phyloP scores from a whole-genome alignment of 1,140 invertebrate genomes.

The Drosophila sturtevanti region DNA sequence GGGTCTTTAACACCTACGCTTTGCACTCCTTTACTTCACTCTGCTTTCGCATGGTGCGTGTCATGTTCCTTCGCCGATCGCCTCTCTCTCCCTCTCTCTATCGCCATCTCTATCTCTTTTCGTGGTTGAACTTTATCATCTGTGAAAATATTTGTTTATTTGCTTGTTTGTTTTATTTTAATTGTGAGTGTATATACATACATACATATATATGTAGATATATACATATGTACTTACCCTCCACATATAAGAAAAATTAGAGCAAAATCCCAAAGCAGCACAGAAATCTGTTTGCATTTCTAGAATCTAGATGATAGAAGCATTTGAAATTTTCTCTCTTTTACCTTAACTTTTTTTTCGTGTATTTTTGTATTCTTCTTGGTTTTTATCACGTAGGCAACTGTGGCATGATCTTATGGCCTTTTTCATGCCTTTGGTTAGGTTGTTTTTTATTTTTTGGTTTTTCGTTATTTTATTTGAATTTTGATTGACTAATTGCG shows the following conservation, averaged over 20 bases:
- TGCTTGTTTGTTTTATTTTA: conserved; percentile 74
- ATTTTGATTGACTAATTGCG: conserved; percentile 80
- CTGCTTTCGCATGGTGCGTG: not conserved
- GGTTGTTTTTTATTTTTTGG: conserved; percentile 1
- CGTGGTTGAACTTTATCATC: conserved; percentile 73
- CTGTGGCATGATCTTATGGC: conserved; percentile 73
- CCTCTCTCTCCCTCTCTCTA: conserved; percentile 11
- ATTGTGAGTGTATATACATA: conserved; percentile 53
- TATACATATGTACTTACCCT: not conserved
- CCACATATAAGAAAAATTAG: conserved; percentile 57
- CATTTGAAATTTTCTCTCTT: conserved; percentile 2
- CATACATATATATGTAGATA: conserved; percentile 8
- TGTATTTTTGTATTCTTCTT: conserved; percentile 5
- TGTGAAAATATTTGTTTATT: conserved; percentile 81
- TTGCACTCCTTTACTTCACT: conserved; percentile 15
- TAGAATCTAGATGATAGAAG: conserved; percentile 31
- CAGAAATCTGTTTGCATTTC: conserved; percentile 62
- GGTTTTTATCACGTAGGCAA: conserved; percentile 70
- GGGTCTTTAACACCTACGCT: conserved; percentile 73
- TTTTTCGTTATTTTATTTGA: conserved; percentile 63
- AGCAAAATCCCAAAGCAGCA: conserved; percentile 66
- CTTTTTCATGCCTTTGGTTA: conserved; percentile 67
- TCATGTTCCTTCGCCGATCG: not conserved
- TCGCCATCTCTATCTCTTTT: not conserved
- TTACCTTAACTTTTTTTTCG: not conserved